These are phyloP conservation scores for Cephus nigrinus DNA, from an alignment of 2,888 invertebrate genomes.

Conservation along the genomic window DNA sequence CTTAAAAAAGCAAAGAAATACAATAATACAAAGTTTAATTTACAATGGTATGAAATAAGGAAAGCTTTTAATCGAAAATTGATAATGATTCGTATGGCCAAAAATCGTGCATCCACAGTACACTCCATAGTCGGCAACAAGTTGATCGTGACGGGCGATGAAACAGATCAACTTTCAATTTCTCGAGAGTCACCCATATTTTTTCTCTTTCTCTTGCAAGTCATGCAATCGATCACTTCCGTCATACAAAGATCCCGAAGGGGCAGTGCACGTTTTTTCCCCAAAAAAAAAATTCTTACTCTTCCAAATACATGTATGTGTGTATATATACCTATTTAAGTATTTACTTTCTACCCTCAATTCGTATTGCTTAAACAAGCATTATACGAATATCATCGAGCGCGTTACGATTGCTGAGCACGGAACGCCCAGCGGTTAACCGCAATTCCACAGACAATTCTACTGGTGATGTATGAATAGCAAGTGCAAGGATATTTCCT, in stretches of 20 bases:
- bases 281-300: not conserved
- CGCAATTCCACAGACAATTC: not conserved
- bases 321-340: not conserved
- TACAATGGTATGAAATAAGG: too few species aligned
- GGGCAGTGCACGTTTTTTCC: not conserved
- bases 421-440: not conserved
- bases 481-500: constrained; percentile 35
- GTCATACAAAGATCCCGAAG: not conserved
- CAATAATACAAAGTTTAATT: too few species aligned
- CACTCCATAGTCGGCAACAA: not conserved
- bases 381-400: not conserved
- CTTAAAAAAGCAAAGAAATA: too few species aligned
- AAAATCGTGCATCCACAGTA: not conserved
- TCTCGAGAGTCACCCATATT: constrained; percentile 24
- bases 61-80: not conserved
- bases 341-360: not conserved
- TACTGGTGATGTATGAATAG: constrained; percentile 32
- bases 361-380: not conserved
- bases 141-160: not conserved
- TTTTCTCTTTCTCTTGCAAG: not conserved
- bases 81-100: not conserved
- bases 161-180: constrained; percentile 35
- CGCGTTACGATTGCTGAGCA: not conserved
- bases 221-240: not conserved
- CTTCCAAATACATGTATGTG: not conserved